phyloP scores from a whole-genome alignment of 2,888 invertebrate genomes.

The Cryptocheilus praepositus region DNA sequence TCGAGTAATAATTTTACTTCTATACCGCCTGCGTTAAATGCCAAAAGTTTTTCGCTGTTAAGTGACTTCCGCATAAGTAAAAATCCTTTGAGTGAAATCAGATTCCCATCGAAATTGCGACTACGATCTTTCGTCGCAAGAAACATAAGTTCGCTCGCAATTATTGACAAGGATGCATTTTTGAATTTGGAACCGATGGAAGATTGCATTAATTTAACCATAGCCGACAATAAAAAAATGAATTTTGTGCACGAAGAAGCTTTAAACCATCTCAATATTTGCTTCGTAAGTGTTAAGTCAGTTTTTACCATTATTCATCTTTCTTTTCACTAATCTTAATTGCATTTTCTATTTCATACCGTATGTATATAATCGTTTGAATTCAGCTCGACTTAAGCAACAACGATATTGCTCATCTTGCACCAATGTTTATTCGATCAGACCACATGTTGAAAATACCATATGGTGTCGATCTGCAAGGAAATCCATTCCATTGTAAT shows the following conservation, averaged over 20 bases:
- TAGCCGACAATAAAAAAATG: constrained; percentile 76
- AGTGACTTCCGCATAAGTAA: constrained; percentile 77
- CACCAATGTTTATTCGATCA: constrained; percentile 66
- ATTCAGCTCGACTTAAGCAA: constrained; percentile 78
- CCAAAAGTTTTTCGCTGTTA: constrained; percentile 75
- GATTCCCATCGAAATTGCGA: constrained; percentile 75
- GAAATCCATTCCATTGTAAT: constrained; percentile 80
- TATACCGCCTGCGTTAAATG: constrained; percentile 75
- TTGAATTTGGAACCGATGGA: constrained; percentile 71
- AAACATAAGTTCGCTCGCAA: constrained; percentile 49
- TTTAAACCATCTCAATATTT: constrained; percentile 75
- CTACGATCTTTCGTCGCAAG: constrained; percentile 75
- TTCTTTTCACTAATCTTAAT: constrained; percentile 60
- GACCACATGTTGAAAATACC: constrained; percentile 72
- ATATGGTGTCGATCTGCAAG: constrained; percentile 77
- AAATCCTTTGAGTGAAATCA: constrained; percentile 76
- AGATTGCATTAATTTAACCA: constrained; percentile 76
- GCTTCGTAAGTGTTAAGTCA: constrained; percentile 78
- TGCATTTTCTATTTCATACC: not conserved
- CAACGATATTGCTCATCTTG: constrained; percentile 76
- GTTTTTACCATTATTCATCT: too few relatives aligned
- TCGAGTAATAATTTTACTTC: constrained; percentile 76
- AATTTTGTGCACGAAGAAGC: constrained; percentile 68
- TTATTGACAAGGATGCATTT: constrained; percentile 74
- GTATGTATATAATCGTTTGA: constrained; percentile 18